Base-by-base conservation (phyloP, 2,113 vertebrate species). In the Lipophrys pholis region DNA sequence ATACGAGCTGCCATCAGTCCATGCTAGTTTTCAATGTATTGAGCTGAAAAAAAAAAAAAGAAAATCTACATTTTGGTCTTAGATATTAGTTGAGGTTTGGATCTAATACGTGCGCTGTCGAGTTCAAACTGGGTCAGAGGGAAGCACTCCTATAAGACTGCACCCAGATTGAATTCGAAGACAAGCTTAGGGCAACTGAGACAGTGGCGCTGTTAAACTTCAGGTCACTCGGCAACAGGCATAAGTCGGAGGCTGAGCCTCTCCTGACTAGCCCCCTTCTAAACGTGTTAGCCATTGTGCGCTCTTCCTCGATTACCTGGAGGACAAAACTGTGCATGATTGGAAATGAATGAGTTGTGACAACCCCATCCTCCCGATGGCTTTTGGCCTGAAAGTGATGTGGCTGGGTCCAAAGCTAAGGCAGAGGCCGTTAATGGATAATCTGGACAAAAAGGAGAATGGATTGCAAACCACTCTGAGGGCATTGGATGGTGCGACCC, bases 271-370 rank as follows among this genome's bases (percentile, higher is more conserved):
- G n/a, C n/a, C n/a, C n/a, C n/a, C n/a, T n/a, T 30, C 21, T 30
- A 70, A 88, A 81, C 0, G 38, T 45, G 14, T 89, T 88, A 85
- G 69, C 61, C 54, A 69, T 72, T 75, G 64, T 73, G 60, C 56
- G 21, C 21, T 76, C 61, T 61, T 39, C 52, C 73, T 81, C 12
- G 65, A 48, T 66, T 66, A 78, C 73, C 68, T 73, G 55, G 66
- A 78, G 67, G 74, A 81, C 55, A 61, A 78, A 66, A 80, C 40
- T 51, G 54, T 2, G 58, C 58, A 11, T 67, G 45, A 38, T 42
- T 7, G 41, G 55, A 75, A 84, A 71, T 4, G 52, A 80, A 89
- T 76, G 7, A 4, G 45, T 78, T 79, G 81, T 87, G 82, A 84
- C 79, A 76, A 80, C 49, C 58, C 36, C 30, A 65, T 73, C 35